phyloP scores from a whole-genome alignment of 1,140 invertebrate species.

The Dendroctonus valens region DNA sequence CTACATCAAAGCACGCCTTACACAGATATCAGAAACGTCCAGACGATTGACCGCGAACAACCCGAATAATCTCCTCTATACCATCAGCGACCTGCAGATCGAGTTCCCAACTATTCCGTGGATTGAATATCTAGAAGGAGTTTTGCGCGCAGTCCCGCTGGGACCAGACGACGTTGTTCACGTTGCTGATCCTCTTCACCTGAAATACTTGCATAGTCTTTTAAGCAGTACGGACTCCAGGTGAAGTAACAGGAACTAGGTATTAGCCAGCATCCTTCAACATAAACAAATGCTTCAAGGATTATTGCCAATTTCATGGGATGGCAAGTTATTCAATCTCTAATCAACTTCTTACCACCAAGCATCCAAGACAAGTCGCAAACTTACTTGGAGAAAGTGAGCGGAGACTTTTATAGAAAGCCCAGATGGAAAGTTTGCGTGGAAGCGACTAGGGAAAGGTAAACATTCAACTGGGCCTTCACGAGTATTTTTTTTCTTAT shows the following conservation, averaged over 20 bases:
- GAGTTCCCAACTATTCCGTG: constrained; percentile 65
- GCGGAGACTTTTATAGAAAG: constrained; percentile 25
- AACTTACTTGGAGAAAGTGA: constrained; percentile 35
- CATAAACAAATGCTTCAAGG: constrained; percentile 22
- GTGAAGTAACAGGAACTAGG: constrained; percentile 37
- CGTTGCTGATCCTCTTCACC: constrained; percentile 52
- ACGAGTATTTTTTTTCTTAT: background rate
- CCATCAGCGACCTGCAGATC: constrained; percentile 60
- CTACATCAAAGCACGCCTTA: background rate
- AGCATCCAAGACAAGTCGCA: constrained; percentile 35
- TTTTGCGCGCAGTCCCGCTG: constrained; percentile 63
- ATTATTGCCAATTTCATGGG: constrained; percentile 43
- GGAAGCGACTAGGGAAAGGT: constrained; percentile 33
- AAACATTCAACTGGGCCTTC: background rate
- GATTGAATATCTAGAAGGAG: constrained; percentile 76
- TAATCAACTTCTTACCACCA: constrained; percentile 40
- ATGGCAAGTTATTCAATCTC: constrained; percentile 40
- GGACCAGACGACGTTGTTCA: constrained; percentile 72
- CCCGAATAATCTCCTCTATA: background rate
- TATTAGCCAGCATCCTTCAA: background rate
- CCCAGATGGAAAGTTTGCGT: constrained; percentile 39
- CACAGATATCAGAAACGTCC: constrained; percentile 35
- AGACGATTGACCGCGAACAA: background rate
- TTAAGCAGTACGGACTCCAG: background rate
- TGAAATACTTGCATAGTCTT: constrained; percentile 35